phyloP scores from a whole-genome alignment of 92 coral and sea anemone genomes.

The Montipora capitata region DNA sequence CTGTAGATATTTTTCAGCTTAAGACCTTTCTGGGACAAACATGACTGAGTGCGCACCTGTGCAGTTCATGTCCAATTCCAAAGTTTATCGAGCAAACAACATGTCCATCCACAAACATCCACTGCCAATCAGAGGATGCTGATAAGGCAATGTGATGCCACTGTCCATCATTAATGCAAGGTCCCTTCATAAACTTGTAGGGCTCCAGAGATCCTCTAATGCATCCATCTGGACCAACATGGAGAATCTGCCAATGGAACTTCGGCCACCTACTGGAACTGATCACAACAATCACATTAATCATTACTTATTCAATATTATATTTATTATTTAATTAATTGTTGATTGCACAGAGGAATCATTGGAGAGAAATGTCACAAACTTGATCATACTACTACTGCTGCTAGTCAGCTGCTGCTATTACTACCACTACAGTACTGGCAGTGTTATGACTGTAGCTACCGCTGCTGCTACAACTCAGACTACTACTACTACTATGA shows the following conservation, averaged over 20 bases:
- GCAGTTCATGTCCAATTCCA: conserved; percentile 91
- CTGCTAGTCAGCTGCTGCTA: no score
- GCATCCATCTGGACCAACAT: conserved; percentile 92
- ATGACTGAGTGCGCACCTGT: conserved; percentile 64
- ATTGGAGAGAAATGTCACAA: no score
- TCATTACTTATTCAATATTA: no score
- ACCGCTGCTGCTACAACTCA: no score
- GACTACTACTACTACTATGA: no score
- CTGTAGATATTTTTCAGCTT: no score
- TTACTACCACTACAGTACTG: no score
- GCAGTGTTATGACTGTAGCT: no score
- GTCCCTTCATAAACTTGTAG: conserved; percentile 91
- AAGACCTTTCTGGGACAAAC: no score
- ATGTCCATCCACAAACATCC: conserved; percentile 83
- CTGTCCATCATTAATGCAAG: conserved; percentile 68
- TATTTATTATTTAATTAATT: background rate
- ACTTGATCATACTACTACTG: no score
- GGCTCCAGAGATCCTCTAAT: conserved; percentile 91
- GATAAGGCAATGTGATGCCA: conserved; percentile 93
- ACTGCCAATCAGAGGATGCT: conserved; percentile 78
- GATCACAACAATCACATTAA: background rate
- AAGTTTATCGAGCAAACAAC: conserved; percentile 76
- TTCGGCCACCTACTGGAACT: conserved; percentile 88
- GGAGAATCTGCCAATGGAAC: conserved; percentile 91
- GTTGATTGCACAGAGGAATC: no score